These are phyloP conservation scores for Himalopsyche japonica DNA, from an alignment of 2,888 invertebrate species.

Conservation along the genomic window DNA sequence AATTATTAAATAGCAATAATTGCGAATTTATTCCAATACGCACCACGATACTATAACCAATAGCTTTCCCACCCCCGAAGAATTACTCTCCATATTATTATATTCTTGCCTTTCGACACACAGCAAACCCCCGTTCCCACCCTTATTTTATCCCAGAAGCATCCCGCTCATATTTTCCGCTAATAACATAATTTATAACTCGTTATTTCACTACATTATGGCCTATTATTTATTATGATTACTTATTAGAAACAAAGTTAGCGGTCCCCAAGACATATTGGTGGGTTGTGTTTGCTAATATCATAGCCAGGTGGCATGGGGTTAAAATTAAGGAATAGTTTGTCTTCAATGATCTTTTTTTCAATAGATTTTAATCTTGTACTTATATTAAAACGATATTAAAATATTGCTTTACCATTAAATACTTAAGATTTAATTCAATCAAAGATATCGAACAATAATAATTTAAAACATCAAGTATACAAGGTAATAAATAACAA, in stretches of 20 bases:
- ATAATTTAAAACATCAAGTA: too few species aligned
- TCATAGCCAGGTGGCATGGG: background rate
- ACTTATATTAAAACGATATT: too few species aligned
- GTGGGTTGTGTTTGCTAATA: background rate
- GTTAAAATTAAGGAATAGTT: background rate
- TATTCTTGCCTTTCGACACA: background rate
- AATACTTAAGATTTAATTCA: too few species aligned
- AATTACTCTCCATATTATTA: background rate
- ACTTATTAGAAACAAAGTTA: conserved; percentile 27
- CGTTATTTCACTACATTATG: conserved; percentile 37
- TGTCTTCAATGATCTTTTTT: background rate
- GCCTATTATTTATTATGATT: conserved; percentile 39
- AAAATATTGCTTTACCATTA: too few species aligned
- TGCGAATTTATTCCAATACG: background rate
- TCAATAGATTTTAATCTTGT: too few species aligned
- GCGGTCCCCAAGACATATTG: background rate
- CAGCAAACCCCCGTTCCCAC: background rate
- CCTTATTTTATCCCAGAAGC: background rate
- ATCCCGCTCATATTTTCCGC: conserved; percentile 34
- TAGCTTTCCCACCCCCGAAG: background rate
- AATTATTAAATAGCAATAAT: too few species aligned
- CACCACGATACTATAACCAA: background rate
- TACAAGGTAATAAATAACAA: too few species aligned
- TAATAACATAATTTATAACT: conserved; percentile 39
- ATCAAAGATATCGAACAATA: too few species aligned